These are phyloP conservation scores for Platycheirus rosarum DNA, from an alignment of 2,888 invertebrate genomes.

Conservation along the genomic window DNA sequence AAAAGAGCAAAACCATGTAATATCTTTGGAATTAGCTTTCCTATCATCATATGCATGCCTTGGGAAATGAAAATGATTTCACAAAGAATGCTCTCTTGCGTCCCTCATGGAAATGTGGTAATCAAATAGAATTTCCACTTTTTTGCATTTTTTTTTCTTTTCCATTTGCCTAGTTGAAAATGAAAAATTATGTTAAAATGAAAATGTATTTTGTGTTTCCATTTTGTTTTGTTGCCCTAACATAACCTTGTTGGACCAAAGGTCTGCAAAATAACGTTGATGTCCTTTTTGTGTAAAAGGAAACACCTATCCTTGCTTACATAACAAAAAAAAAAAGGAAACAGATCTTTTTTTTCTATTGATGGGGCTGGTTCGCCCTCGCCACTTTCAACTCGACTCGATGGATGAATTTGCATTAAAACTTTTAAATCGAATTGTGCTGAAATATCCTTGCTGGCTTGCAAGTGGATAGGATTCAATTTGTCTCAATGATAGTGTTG, in stretches of 20 bases:
- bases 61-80: constrained; percentile 59
- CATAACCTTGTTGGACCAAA: constrained; percentile 20
- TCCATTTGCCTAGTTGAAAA: constrained; percentile 22
- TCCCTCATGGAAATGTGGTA: constrained; percentile 29
- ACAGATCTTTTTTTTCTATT: constrained; percentile 14
- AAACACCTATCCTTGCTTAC: constrained; percentile 25
- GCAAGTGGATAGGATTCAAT: constrained; percentile 36
- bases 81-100: constrained; percentile 33
- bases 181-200: constrained; percentile 56
- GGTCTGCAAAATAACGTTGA: constrained; percentile 31
- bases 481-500: constrained; percentile 29
- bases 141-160: constrained; percentile 29
- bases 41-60: constrained; percentile 29
- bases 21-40: constrained; percentile 50
- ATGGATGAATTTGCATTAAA: constrained; percentile 67
- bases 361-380: neutral
- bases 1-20: constrained; percentile 41
- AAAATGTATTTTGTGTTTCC: constrained; percentile 41
- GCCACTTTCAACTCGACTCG: constrained; percentile 15
- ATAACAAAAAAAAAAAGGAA: neutral
- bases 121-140: constrained; percentile 12
- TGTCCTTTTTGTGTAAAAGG: constrained; percentile 28
- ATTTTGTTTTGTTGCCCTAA: constrained; percentile 12
- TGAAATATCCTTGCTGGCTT: constrained; percentile 44
- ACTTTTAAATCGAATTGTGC: constrained; percentile 61